Evolutionary conservation across 2,797 vertebrate species (phyloP).

Genomic region (Antrozous pallidus): DNA sequence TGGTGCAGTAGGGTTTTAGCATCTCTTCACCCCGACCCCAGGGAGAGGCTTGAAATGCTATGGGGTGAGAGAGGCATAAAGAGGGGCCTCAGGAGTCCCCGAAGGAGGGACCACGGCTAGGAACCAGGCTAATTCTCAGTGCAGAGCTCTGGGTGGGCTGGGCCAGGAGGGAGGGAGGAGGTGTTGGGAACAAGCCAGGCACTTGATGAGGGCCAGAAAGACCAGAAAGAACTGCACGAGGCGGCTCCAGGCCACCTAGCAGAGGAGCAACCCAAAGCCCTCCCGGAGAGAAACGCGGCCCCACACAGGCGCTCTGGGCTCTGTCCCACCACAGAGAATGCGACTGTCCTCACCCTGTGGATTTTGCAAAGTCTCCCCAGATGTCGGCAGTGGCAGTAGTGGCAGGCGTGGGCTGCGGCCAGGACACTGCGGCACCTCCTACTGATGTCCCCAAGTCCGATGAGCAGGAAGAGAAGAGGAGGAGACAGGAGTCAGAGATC

Average conservation of each 20-base stretch:
- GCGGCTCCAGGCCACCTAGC: neutral
- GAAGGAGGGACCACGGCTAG: neutral
- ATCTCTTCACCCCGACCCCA: neutral
- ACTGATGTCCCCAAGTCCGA: neutral
- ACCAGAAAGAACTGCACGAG: neutral
- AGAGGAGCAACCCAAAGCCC: neutral
- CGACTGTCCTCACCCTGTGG: slow-evolving; percentile 88
- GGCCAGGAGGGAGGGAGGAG: neutral
- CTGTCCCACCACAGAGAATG: neutral
- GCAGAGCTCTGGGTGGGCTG: neutral
- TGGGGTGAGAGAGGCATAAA: neutral
- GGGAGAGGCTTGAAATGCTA: neutral
- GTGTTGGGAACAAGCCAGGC: neutral
- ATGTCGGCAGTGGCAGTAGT: slow-evolving; percentile 80
- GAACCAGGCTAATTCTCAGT: neutral
- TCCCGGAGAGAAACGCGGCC: accelerated
- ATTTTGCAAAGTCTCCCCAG: slow-evolving; percentile 96
- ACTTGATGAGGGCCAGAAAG: neutral
- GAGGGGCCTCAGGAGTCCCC: neutral
- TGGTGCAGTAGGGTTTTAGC: neutral
- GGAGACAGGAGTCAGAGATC: slow-evolving; percentile 46
- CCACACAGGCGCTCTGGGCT: neutral
- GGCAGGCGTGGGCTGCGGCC: slow-evolving; percentile 72
- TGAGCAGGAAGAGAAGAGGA: neutral
- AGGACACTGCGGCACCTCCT: slow-evolving; percentile 71